These are phyloP conservation scores for Pandion haliaetus DNA, from an alignment of 2,113 vertebrate genomes.

Conservation along the genomic window DNA sequence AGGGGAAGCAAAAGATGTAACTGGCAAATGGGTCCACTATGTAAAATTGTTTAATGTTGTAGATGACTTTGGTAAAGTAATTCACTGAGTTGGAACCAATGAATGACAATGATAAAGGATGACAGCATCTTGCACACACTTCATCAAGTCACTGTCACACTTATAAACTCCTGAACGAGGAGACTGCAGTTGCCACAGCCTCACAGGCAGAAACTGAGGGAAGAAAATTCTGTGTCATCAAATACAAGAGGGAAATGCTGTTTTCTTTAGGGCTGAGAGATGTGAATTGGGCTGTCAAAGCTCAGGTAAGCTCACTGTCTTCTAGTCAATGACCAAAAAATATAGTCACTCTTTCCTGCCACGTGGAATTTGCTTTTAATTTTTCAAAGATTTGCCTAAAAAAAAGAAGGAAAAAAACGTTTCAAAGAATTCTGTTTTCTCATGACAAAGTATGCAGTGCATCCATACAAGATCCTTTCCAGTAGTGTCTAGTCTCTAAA, in stretches of 20 bases:
- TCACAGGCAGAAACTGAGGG: not conserved
- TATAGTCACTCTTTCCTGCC: not conserved
- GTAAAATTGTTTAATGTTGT: not conserved
- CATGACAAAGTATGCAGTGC: fast-evolving
- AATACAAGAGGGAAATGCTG: not conserved
- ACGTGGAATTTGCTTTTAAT: not conserved
- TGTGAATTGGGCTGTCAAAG: not conserved
- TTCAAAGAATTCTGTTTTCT: not conserved
- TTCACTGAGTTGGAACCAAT: not conserved
- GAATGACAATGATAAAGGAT: not conserved
- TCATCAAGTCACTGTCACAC: not conserved
- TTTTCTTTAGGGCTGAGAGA: not conserved
- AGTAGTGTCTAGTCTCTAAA: not conserved
- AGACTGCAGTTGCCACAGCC: not conserved
- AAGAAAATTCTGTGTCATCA: not conserved
- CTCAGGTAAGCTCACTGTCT: not conserved
- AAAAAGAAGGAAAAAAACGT: not conserved
- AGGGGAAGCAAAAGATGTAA: slow-evolving; percentile 10
- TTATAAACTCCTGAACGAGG: not conserved
- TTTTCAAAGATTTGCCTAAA: not conserved
- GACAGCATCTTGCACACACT: not conserved
- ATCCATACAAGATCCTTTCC: not conserved
- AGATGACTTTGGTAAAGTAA: not conserved
- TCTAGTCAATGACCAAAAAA: not conserved
- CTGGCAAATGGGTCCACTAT: not conserved